These are phyloP conservation scores for Andrena trimmerana DNA, from an alignment of 2,888 invertebrate species.

Conservation along the genomic window DNA sequence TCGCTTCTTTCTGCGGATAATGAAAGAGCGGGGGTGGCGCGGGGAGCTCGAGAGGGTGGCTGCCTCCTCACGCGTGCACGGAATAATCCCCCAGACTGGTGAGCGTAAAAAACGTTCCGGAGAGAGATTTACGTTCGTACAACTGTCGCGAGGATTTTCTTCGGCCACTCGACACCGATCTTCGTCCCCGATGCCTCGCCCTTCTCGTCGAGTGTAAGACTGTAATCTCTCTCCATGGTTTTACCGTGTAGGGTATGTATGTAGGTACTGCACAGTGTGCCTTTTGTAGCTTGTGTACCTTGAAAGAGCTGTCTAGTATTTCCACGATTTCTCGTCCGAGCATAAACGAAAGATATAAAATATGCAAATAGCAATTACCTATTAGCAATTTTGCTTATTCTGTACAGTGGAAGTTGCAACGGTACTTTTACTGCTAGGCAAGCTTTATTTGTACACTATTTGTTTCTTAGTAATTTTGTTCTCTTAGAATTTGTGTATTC, in stretches of 20 bases:
- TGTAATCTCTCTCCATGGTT: neutral
- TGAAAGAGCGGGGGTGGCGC: slow-evolving; percentile 63
- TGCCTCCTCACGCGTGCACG: slow-evolving; percentile 71
- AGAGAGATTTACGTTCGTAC: slow-evolving; percentile 67
- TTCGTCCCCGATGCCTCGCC: slow-evolving; percentile 1
- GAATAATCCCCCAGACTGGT: slow-evolving; percentile 68
- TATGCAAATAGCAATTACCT: no score
- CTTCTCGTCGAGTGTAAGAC: neutral
- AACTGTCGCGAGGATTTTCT: slow-evolving; percentile 67
- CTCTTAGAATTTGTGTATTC: no score
- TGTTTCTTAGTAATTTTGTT: no score
- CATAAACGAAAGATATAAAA: no score
- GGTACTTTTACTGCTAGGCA: no score
- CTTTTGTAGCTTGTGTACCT: no score
- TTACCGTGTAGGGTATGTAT: neutral
- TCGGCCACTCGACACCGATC: slow-evolving; percentile 51
- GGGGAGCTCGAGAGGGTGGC: slow-evolving; percentile 59
- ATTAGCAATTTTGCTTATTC: no score
- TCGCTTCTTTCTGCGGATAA: slow-evolving; percentile 66
- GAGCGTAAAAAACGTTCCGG: slow-evolving; percentile 65
- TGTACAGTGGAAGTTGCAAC: no score
- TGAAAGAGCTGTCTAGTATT: no score
- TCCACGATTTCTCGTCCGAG: no score
- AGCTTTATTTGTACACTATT: no score
- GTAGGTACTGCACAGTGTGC: no score